Evolutionary conservation across 2,888 invertebrate genomes (phyloP).

Genomic region (Colletes collaris): DNA sequence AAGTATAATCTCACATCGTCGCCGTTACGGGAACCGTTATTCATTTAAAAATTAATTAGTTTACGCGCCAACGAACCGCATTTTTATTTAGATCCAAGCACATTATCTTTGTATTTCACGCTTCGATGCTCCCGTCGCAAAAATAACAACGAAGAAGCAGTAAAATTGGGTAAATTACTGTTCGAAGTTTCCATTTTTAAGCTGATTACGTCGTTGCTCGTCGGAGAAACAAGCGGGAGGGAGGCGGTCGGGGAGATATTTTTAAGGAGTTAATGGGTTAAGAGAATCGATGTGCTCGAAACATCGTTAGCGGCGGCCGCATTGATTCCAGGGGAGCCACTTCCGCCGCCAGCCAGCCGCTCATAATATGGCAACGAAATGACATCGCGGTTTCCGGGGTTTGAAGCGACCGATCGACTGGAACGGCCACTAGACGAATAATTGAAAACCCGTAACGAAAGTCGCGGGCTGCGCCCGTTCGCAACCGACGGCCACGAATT

Average conservation of each 20-base stretch:
- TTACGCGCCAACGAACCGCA: too few species aligned
- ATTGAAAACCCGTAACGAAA: conserved; percentile 15
- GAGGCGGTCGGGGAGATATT: conserved; percentile 5
- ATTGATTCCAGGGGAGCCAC: conserved; percentile 12
- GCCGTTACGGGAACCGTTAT: too few species aligned
- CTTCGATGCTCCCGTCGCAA: neutral
- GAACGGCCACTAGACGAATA: conserved; percentile 4
- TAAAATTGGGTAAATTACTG: neutral
- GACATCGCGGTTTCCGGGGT: conserved; percentile 19
- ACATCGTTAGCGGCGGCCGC: conserved; percentile 7
- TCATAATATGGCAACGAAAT: conserved; percentile 27
- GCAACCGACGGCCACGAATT: neutral
- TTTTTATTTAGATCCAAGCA: too few species aligned
- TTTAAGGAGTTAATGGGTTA: conserved; percentile 4
- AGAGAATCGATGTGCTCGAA: conserved; percentile 22
- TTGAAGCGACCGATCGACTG: neutral
- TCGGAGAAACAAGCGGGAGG: neutral
- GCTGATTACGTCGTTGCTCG: neutral
- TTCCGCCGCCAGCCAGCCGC: neutral
- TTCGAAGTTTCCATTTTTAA: neutral
- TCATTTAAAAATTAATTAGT: too few species aligned
- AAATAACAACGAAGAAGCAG: neutral
- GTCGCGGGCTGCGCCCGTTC: conserved; percentile 1
- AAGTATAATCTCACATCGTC: too few species aligned
- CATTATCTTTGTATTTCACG: neutral